Conservation (phyloP, 2,113 vertebrate species). For the Tyto alba region DNA sequence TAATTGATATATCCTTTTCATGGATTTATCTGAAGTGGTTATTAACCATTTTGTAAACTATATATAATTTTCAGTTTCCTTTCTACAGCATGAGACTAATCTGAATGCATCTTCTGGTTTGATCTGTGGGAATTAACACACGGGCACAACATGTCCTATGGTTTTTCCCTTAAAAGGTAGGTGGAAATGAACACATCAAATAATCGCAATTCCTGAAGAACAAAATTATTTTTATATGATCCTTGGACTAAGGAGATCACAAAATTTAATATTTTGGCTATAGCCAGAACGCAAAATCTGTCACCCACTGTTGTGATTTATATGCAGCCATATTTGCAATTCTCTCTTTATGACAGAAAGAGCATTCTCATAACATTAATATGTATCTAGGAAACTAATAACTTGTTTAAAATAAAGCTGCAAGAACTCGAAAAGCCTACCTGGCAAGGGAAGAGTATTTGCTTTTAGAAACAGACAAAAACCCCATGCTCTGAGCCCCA, state of each 20-base stretch:
- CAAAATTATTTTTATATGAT: background rate
- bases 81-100: background rate
- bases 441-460: background rate
- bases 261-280: background rate
- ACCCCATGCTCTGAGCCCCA: rapidly evolving
- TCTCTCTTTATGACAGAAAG: background rate
- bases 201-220: background rate
- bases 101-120: background rate
- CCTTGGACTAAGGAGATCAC: background rate
- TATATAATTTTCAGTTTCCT: background rate
- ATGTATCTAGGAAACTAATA: background rate
- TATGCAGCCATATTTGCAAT: background rate
- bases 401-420: background rate
- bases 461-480: background rate
- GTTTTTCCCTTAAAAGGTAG: background rate
- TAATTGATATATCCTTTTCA: background rate
- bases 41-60: background rate
- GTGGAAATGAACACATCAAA: background rate
- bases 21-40: background rate
- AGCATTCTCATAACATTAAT: background rate
- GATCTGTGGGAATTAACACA: background rate
- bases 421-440: background rate
- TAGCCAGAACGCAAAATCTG: rapidly evolving
- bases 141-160: too few species aligned
- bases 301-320: background rate